These are phyloP conservation scores for Montipora foliosa DNA, from an alignment of 64 coral and sea anemone species.

Conservation along the genomic window DNA sequence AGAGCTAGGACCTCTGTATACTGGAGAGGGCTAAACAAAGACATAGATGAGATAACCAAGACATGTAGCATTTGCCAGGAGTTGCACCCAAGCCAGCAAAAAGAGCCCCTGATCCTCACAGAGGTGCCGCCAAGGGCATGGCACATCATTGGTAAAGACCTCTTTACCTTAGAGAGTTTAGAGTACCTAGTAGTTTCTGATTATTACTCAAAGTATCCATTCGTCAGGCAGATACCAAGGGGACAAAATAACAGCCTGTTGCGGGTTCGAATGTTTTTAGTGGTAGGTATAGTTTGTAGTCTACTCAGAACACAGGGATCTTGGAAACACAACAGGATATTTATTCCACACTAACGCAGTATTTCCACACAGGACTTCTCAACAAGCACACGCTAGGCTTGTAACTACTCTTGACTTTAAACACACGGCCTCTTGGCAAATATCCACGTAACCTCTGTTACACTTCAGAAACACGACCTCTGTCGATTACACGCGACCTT, in stretches of 20 bases:
- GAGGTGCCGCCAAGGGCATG: slow-evolving; percentile 51
- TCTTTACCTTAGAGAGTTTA: not conserved
- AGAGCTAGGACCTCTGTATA: slow-evolving; percentile 12
- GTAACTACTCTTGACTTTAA: no score
- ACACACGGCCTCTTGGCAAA: no score
- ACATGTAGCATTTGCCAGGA: slow-evolving; percentile 29
- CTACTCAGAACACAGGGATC: no score
- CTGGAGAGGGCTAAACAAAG: not conserved
- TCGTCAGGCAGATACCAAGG: slow-evolving; percentile 30
- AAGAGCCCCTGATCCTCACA: slow-evolving; percentile 25
- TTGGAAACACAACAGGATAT: no score
- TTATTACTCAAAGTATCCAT: slow-evolving; percentile 29
- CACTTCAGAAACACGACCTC: no score
- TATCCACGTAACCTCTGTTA: no score
- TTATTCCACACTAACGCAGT: no score
- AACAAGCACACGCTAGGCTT: no score
- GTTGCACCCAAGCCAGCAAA: slow-evolving; percentile 10
- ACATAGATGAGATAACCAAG: slow-evolving; percentile 12
- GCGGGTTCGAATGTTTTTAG: no score
- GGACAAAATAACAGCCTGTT: not conserved
- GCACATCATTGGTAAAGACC: not conserved
- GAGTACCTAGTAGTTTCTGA: not conserved
- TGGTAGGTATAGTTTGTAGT: no score
- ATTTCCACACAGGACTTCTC: no score
- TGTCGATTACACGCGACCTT: no score